Base-by-base conservation (phyloP, 2,113 vertebrate species). In the Noturus placidus region DNA sequence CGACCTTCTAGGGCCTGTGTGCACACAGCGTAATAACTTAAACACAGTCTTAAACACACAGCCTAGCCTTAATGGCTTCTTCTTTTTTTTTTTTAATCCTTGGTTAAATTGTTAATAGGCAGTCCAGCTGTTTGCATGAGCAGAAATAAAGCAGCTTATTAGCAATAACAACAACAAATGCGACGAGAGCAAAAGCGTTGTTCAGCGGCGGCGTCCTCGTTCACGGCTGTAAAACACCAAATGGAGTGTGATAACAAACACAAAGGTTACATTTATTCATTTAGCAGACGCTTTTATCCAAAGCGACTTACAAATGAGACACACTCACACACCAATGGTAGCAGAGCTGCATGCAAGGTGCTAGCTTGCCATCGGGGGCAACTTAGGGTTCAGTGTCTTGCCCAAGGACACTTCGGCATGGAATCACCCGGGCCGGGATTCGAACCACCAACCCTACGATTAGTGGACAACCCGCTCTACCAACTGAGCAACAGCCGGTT, bases 101-200 rank as follows among this genome's bases (percentile, higher is more conserved):
- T 89, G 89, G 89, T 92, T 91, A 90, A 86, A 89, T 92, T 90
- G 85, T 92, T 94, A 95, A 95, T 94, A 90, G 94, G 90, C 88
- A 20, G 42, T n/a, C 82, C 86, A 78, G 52, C 89, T 88, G 91
- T 94, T 93, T 86, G 88, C 69, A 87, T 52, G 74, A 85, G 72
- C 78, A 87, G 90, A 90, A 90, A 87, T 90, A 87, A 91, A 90
- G 57, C 82, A 30, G 25, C 22, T 22, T 50, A 25, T 76, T 78
- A 54, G n/a, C 27, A 78, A 56, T 93, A 94, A 86, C 30, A 57
- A 52, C 25, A 78, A 79, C 94, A 94, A 86, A 35, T 57, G 17
- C n/a, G 9, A 35, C 20, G 76, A n/a, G 70, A 42, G 42, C 19
- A 74, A 85, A 91, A 86, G 59, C 77, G 88, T 70, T 91, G 89